Percentiles rank a stretch among this genome's conserved stretches.
phyloP scores from a whole-genome alignment of 1,140 invertebrate species.

The Atta cephalotes region DNA sequence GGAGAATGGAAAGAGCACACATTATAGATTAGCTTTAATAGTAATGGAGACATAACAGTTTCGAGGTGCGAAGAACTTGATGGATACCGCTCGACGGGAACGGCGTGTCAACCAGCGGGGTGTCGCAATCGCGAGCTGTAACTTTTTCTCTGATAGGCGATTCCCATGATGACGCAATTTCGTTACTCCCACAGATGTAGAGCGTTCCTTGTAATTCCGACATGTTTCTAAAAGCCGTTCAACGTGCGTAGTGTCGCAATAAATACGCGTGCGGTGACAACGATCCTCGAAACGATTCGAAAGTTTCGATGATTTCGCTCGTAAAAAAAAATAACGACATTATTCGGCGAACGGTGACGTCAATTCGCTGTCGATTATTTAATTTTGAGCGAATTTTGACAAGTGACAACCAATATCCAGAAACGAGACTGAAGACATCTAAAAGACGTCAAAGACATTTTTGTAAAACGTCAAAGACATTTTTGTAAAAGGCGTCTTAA shows the following conservation, averaged over 20 bases:
- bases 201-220: slow-evolving; percentile 25
- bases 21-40: neutral
- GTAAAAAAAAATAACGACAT: neutral
- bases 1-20: too few species aligned
- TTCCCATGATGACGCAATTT: slow-evolving; percentile 22
- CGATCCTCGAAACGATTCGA: neutral
- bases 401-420: neutral
- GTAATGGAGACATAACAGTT: neutral
- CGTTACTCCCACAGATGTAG: neutral
- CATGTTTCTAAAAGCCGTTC: slow-evolving; percentile 23
- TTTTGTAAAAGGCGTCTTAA: too few species aligned
- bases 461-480: too few species aligned
- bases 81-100: neutral
- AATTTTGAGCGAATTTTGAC: neutral
- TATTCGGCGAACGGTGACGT: neutral
- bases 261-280: neutral
- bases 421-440: too few species aligned
- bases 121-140: slow-evolving; percentile 28
- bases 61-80: slow-evolving; percentile 27
- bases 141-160: slow-evolving; percentile 3
- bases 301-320: slow-evolving; percentile 6
- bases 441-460: too few species aligned
- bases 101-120: slow-evolving; percentile 15
- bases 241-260: slow-evolving; percentile 8
- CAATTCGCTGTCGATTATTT: neutral